Percentiles rank a stretch among this genome's conserved stretches.
Evolutionary conservation across 2,888 invertebrate species (phyloP).

Genomic region (Eupithecia dodoneata): DNA sequence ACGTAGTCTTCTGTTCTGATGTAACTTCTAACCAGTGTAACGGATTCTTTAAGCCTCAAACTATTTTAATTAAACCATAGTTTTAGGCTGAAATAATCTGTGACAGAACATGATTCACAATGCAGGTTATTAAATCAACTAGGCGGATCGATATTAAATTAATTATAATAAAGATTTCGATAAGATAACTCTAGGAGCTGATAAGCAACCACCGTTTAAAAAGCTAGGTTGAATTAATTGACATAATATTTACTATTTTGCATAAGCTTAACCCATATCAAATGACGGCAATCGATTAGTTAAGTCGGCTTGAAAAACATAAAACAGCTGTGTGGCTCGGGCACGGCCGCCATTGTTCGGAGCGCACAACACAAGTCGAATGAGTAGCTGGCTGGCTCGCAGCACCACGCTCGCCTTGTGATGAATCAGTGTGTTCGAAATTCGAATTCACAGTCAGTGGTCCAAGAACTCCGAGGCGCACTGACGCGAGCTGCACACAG

Average conservation of each 20-base stretch:
- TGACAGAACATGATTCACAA: neutral
- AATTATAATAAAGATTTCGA: slow-evolving; percentile 49
- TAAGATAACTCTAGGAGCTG: slow-evolving; percentile 3
- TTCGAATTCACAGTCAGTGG: slow-evolving; percentile 35
- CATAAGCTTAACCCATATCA: neutral
- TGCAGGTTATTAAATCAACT: neutral
- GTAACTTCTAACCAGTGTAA: slow-evolving; percentile 39
- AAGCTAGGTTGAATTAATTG: neutral
- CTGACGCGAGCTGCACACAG: slow-evolving; percentile 49
- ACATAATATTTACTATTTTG: neutral
- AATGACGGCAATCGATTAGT: slow-evolving; percentile 67
- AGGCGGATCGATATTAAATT: neutral
- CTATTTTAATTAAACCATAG: slow-evolving; percentile 9
- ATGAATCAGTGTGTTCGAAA: slow-evolving; percentile 52
- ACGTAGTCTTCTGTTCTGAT: slow-evolving; percentile 59
- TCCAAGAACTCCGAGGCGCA: slow-evolving; percentile 39
- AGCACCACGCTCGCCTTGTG: slow-evolving; percentile 50
- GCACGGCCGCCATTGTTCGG: slow-evolving; percentile 70
- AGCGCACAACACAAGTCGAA: slow-evolving; percentile 48
- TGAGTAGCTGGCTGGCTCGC: slow-evolving; percentile 37
- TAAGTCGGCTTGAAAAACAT: slow-evolving; percentile 73
- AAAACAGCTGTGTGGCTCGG: slow-evolving; percentile 79
- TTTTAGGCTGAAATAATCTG: too few relatives aligned
- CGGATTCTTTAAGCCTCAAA: slow-evolving; percentile 41
- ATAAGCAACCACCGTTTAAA: neutral